Base-by-base conservation (phyloP, 2,797 vertebrate species). In the Mionectes olivaceus region DNA sequence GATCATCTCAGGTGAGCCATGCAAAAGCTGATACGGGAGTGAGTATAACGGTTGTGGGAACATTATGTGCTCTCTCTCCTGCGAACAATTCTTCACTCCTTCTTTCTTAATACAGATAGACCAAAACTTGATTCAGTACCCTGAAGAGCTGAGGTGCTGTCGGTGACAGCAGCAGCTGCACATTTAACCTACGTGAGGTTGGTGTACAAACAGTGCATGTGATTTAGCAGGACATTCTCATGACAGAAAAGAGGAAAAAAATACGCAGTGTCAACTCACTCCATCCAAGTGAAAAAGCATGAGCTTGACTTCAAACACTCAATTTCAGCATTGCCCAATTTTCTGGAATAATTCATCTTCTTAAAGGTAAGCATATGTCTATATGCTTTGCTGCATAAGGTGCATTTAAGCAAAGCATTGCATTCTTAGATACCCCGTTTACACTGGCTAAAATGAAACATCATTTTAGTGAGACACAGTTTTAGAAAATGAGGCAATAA, bases 141-240 rank as follows among this genome's bases (percentile, higher is more conserved):
- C 11, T 76, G 30, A 89, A 69, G 47, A 63, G 32, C 39, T 87
- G 39, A 77, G 35, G n/a, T 57, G 11, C 9, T 65, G 18, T 25
- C 3, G 0, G 8, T 56, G 52, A 50, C 21, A 50, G 33, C 17
- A 46, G 7, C 10, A 52, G 17, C 13, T 60, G 37, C 4, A 3
- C 30, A 8, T 73, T 90, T 93, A 63, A 76, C 16, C 25, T 39
- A 27, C 17, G 44, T 23, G 53, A n/a, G 4, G 30, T 0, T 28
- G 7, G 9, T 49, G 24, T 44, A 33, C n/a, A 68, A 57, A 53
- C 4, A 32, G 15, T 0, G 0, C 21, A 17, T 4, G 0, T 52
- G 32, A 37, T 55, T 86, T 79, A 69, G 23, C 12, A 68, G 12
- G 59, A 78, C 7, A 15, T 8, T 67, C 6, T 61, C 7, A 27